A percentile compares a stretch with the other conserved stretches of the same genome.
Conservation (phyloP, 2,113 vertebrate genomes). For the Dasyurus viverrinus region DNA sequence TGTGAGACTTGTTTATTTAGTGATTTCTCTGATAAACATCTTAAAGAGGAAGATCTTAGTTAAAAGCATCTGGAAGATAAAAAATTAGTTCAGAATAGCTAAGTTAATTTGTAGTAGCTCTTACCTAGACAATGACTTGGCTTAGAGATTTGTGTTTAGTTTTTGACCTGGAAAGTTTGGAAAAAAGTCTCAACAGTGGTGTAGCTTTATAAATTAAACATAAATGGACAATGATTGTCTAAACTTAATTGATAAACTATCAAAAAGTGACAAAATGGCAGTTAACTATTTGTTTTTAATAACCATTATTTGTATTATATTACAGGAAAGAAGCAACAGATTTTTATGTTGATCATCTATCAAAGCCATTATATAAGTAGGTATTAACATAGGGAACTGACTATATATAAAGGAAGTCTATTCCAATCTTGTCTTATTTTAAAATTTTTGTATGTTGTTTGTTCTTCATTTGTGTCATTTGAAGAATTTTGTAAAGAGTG, state of each 20-base stretch:
- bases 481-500: slow-evolving; percentile 14
- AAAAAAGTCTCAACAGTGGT: slow-evolving; percentile 22
- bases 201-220: neutral
- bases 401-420: neutral
- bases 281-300: neutral
- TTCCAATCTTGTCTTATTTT: neutral
- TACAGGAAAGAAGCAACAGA: slow-evolving; percentile 94
- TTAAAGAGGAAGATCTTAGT: neutral
- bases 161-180: slow-evolving; percentile 7
- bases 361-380: slow-evolving; percentile 94
- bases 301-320: slow-evolving; percentile 79
- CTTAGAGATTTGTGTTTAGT: slow-evolving; percentile 11
- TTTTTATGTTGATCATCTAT: slow-evolving; percentile 92
- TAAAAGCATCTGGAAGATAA: neutral
- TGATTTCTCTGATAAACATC: neutral
- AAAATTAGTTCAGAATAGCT: neutral
- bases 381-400: slow-evolving; percentile 75
- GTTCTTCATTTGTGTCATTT: neutral
- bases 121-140: neutral
- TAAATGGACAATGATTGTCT: neutral
- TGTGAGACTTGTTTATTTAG: neutral
- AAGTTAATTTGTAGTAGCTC: slow-evolving; percentile 15
- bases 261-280: neutral
- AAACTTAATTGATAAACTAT: neutral
- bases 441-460: rapidly evolving